Conservation (phyloP, 2,888 invertebrate species). For the Ectemnius lituratus region DNA sequence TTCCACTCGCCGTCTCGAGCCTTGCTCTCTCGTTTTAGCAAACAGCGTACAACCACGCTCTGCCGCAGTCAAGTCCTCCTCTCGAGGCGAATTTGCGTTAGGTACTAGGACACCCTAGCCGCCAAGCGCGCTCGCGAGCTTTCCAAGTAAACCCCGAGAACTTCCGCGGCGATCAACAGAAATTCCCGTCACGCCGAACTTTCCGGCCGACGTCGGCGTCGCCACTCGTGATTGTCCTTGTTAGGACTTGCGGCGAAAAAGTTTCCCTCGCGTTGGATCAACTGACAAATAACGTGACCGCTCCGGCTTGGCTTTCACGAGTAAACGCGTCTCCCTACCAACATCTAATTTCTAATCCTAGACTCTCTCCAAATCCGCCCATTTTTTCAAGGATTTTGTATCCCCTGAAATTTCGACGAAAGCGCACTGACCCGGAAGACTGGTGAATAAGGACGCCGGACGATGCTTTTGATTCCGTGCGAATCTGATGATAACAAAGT, state of each 20-base stretch:
- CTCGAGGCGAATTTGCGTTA: conserved; percentile 52
- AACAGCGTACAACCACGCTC: conserved; percentile 44
- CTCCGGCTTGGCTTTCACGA: too few species aligned
- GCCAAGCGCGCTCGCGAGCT: too few species aligned
- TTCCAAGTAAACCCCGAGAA: conserved; percentile 18
- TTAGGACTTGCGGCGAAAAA: conserved; percentile 8
- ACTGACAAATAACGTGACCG: conserved; percentile 11
- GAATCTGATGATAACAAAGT: too few species aligned
- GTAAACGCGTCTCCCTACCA: too few species aligned
- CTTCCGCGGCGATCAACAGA: conserved; percentile 4
- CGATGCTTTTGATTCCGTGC: too few species aligned
- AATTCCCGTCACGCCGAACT: conserved; percentile 3
- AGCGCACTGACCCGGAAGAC: too few species aligned
- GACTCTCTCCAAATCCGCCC: too few species aligned
- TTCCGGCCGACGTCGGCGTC: not conserved
- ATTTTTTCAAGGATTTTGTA: too few species aligned
- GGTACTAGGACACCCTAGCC: not conserved
- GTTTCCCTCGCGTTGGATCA: conserved; percentile 8
- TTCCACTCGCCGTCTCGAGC: conserved; percentile 20
- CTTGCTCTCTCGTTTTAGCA: conserved; percentile 46
- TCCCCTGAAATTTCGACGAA: too few species aligned
- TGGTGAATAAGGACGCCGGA: too few species aligned
- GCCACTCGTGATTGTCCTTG: conserved; percentile 2
- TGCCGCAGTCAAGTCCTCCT: conserved; percentile 36
- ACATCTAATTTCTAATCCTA: too few species aligned